These are phyloP conservation scores for Morpho helenor DNA, from an alignment of 2,888 invertebrate genomes.

Conservation along the genomic window DNA sequence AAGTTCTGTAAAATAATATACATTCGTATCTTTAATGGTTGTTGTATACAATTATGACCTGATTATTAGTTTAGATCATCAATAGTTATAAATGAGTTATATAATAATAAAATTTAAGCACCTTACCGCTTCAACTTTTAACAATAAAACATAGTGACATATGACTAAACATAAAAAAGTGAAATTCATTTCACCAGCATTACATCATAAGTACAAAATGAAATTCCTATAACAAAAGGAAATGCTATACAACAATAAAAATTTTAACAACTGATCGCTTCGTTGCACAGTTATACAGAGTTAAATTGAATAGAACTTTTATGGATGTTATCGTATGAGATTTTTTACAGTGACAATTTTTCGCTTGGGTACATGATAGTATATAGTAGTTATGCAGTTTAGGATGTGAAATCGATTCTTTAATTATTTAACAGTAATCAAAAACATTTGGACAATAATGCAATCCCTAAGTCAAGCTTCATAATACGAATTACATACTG, in stretches of 20 bases:
- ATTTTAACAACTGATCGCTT: constrained; percentile 34
- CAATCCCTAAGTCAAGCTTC: too few relatives aligned
- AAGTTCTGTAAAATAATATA: too few relatives aligned
- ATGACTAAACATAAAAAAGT: constrained; percentile 52
- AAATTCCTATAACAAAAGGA: constrained; percentile 37
- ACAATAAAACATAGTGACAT: constrained; percentile 37
- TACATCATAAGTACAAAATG: constrained; percentile 43
- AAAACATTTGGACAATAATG: too few relatives aligned
- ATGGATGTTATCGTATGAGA: not conserved
- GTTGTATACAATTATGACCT: too few relatives aligned
- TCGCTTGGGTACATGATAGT: too few relatives aligned
- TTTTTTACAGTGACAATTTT: not conserved
- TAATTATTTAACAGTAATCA: too few relatives aligned
- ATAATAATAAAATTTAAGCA: constrained; percentile 11
- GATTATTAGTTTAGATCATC: too few relatives aligned
- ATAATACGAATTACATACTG: too few relatives aligned
- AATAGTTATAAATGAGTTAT: not conserved
- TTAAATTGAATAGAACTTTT: constrained; percentile 32
- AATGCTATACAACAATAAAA: constrained; percentile 40
- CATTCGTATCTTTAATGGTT: too few relatives aligned
- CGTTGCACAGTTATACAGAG: constrained; percentile 46
- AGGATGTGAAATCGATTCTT: too few relatives aligned
- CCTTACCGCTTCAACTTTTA: constrained; percentile 51
- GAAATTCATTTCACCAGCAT: constrained; percentile 53
- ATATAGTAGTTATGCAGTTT: too few relatives aligned